Percentiles rank a stretch among this genome's conserved stretches.
phyloP scores from a whole-genome alignment of 2,113 vertebrate species.

The Cheilinus undulatus region DNA sequence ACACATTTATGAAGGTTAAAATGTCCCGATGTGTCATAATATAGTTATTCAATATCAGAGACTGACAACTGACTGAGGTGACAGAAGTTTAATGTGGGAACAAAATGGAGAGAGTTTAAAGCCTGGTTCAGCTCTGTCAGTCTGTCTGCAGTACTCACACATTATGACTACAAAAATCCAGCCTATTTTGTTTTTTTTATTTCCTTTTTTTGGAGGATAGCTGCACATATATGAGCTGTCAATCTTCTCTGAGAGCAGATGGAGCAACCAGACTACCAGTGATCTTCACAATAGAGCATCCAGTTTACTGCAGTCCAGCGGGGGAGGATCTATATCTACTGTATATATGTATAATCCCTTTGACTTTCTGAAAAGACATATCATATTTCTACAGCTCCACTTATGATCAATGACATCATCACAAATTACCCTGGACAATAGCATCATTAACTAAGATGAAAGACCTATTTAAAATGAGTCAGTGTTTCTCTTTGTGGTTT shows the following conservation, averaged over 20 bases:
- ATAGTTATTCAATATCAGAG: conserved; percentile 1
- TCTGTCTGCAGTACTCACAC: conserved; percentile 32
- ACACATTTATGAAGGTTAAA: conserved; percentile 16
- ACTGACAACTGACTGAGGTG: conserved; percentile 32
- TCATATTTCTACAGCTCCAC: conserved; percentile 15
- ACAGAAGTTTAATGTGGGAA: conserved; percentile 31
- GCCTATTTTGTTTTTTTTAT: conserved; percentile 3
- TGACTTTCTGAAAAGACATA: background rate
- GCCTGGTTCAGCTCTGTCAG: conserved; percentile 6
- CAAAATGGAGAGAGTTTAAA: conserved; percentile 29
- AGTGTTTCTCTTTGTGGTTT: conserved; percentile 2
- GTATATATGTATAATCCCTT: background rate
- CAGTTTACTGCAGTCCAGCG: conserved; percentile 9
- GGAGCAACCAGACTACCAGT: conserved; percentile 13
- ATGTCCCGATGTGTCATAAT: background rate
- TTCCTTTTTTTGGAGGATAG: conserved; percentile 18
- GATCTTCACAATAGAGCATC: conserved; percentile 10
- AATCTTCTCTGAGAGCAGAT: conserved; percentile 32
- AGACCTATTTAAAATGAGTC: conserved; percentile 35
- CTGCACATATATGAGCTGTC: conserved; percentile 27
- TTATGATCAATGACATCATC: conserved; percentile 2
- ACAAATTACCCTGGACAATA: conserved; percentile 29
- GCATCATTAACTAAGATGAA: conserved; percentile 37
- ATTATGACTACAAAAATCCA: conserved; percentile 40
- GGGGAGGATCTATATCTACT: no score